Conservation (phyloP, 2,797 vertebrate genomes). For the Phaenicophaeus curvirostris region DNA sequence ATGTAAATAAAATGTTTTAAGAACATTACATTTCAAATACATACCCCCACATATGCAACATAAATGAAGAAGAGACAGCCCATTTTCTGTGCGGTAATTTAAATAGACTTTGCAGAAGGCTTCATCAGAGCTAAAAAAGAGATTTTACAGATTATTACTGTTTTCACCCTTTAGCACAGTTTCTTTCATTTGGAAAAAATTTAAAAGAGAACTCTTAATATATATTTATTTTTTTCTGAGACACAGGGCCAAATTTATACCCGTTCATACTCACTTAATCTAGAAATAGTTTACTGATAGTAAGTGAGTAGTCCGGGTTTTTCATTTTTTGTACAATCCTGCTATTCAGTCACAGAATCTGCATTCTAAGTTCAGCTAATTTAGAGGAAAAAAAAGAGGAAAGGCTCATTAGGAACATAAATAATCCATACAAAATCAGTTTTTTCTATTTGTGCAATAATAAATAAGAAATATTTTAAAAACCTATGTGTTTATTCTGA, state of each 20-base stretch:
- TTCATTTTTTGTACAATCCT: not conserved
- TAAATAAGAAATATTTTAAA: not conserved
- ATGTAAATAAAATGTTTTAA: not conserved
- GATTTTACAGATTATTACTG: conserved; percentile 45
- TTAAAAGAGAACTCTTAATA: not conserved
- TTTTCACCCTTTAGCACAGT: not conserved
- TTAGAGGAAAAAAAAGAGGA: not conserved
- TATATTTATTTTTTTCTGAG: not conserved
- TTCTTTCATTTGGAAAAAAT: conserved; percentile 34
- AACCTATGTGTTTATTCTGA: not conserved
- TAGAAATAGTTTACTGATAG: not conserved
- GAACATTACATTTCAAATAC: conserved; percentile 44
- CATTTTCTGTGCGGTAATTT: conserved; percentile 90
- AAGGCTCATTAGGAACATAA: not conserved
- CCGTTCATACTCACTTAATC: not conserved
- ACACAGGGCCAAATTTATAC: not conserved
- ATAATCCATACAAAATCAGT: not conserved
- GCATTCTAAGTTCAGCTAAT: not conserved
- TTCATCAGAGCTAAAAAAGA: conserved; percentile 88
- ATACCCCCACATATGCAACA: conserved; percentile 91
- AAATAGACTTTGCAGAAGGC: conserved; percentile 94
- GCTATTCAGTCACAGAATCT: not conserved
- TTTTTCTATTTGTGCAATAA: not conserved
- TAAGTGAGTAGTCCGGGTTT: not conserved
- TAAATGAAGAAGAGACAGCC: conserved; percentile 92